Percentiles rank a stretch among this genome's conserved stretches.
phyloP scores from a whole-genome alignment of 2,797 vertebrate species.

The Scleropages formosus region DNA sequence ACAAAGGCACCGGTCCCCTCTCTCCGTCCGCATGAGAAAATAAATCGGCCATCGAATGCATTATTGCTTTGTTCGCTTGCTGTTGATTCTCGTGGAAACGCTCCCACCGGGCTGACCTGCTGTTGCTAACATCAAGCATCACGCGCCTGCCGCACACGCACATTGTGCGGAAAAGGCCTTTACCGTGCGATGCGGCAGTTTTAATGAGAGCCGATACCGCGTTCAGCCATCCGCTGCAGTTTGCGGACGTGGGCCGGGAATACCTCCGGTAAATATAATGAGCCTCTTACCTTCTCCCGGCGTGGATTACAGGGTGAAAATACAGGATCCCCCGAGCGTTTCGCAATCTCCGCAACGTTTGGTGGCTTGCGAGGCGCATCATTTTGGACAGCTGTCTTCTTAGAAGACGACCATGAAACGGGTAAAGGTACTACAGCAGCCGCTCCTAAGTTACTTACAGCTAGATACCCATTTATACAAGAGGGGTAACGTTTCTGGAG shows the following conservation, averaged over 20 bases:
- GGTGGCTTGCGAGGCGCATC: no score
- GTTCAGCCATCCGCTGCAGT: background rate
- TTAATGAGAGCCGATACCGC: constrained; percentile 19
- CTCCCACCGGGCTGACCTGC: background rate
- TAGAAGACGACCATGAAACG: no score
- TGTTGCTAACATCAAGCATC: background rate
- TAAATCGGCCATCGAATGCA: background rate
- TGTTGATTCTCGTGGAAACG: background rate
- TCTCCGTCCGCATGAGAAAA: background rate
- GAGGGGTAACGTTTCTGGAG: no score
- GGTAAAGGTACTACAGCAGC: no score
- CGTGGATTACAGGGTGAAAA: background rate
- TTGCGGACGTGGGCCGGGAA: background rate
- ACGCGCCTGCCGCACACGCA: background rate
- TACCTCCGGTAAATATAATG: background rate
- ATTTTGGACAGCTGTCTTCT: no score
- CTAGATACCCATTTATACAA: no score
- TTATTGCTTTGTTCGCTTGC: background rate
- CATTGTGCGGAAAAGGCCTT: background rate
- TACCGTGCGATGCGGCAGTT: background rate
- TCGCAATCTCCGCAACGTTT: no score
- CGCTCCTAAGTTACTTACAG: no score
- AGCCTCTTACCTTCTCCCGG: background rate
- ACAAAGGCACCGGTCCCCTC: background rate
- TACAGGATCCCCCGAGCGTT: no score